Base-by-base conservation (phyloP, 2,113 vertebrate species). In the Pachypanchax playfairii region DNA sequence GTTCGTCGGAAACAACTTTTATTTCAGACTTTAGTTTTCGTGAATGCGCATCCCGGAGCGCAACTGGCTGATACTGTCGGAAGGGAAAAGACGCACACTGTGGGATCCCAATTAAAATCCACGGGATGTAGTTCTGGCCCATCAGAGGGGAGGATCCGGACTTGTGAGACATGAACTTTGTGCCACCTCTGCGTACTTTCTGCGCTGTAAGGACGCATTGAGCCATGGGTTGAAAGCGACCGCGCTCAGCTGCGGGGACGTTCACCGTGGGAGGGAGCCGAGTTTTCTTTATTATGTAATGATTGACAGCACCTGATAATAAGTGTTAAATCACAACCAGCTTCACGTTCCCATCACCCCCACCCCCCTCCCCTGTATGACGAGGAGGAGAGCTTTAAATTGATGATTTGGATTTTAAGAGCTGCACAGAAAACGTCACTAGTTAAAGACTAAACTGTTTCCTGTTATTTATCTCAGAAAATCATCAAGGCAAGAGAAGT, bases 181-280 rank as follows among this genome's bases (percentile, higher is more conserved):
- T 26, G 13, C 41, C 38, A 3, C 33, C 64, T 59, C 39, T 20
- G 56, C 62, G 70, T 15, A 83, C 75, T 85, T 79, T 82, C 56
- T 68, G 76, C 44, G 77, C 79, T 4, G 2, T 84, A 47, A 76
- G 47, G 72, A 81, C 83, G 28, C 56, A 41, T 21, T 41, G 22
- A 85, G 70, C 66, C 80, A 90, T 90, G 87, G 89, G 87, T 86
- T 89, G 89, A 90, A 80, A 64, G 61, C 58, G 36, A 57, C 63
- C 33, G 58, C 65, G 75, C 69, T 22, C 26, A 65, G 74, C 81
- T 81, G 84, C 77, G 75, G 83, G 84, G 86, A 88, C 75, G 17
- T 66, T 85, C 82, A 66, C 44, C 77, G 86, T 86, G 85, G 86
- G 85, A 71, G 85, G 87, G 82, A 76, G 82, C 66, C 61, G 73